Evolutionary conservation across 30 jellyfish, hydroid and myxozoan genomes (phyloP).

Genomic region (Turritopsis dohrnii): DNA sequence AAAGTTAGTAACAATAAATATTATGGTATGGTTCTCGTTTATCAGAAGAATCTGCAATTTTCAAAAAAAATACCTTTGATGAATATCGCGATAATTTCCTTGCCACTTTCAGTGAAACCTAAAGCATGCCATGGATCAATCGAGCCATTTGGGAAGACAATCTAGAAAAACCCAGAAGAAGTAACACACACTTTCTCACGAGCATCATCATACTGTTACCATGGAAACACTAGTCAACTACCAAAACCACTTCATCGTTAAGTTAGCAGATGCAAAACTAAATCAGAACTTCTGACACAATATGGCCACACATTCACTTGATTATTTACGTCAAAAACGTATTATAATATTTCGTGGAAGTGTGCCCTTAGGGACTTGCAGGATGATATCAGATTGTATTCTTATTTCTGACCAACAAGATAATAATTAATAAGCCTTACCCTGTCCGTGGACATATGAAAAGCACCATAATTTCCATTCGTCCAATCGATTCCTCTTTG

Average conservation of each 20-base stretch:
- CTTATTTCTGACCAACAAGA: background rate
- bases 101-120: slow-evolving; percentile 50
- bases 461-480: slow-evolving; percentile 84
- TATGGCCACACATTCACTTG: too few species aligned
- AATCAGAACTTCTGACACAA: too few species aligned
- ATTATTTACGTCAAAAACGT: too few species aligned
- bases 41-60: too few species aligned
- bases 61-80: slow-evolving; percentile 50
- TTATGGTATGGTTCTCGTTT: background rate
- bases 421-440: slow-evolving; percentile 14
- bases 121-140: slow-evolving; percentile 99
- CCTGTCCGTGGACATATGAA: slow-evolving; percentile 39
- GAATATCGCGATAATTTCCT: slow-evolving; percentile 53
- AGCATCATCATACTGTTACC: too few species aligned
- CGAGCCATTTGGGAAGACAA: slow-evolving; percentile 87
- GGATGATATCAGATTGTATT: too few species aligned
- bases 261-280: too few species aligned
- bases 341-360: too few species aligned
- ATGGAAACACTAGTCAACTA: too few species aligned
- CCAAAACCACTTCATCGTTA: too few species aligned
- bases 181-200: too few species aligned
- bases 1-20: background rate
- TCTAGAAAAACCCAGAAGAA: slow-evolving; percentile 42
- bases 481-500: slow-evolving; percentile 63
- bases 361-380: too few species aligned